Base-by-base conservation (phyloP, 2,888 invertebrate genomes). In the Cryptocephalus primarius region DNA sequence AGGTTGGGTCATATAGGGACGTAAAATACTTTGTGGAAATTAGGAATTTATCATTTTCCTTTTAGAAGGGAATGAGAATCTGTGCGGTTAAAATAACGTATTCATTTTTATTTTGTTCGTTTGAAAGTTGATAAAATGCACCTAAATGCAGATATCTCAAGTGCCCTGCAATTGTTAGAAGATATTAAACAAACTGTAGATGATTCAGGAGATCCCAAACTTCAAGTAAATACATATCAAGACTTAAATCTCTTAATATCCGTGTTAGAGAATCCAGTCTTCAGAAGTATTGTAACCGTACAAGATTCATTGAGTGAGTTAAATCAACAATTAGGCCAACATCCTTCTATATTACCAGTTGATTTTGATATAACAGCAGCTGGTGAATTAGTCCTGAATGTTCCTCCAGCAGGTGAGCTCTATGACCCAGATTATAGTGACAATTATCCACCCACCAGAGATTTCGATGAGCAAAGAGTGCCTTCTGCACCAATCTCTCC, bases 311-410 rank as follows among this genome's bases (percentile, higher is more conserved):
- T 95, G 40, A 82, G 82, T 40, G 88, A 93, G 72, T 73, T 95
- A 46, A 88, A 90, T 54, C 83, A 83, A 32, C 92, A 92, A 71
- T 78, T 92, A 46, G 82, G 82, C 38, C 88, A 90, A 61, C 93
- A 93, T 72, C 93, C 93, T 10, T 92, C 92, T 13, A 90, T 93
- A 65, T 74, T 93, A 52, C 91, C 93, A 39, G 87, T 87, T 43
- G 93, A 94, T 69, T 95, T 95, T 71, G 92, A 94, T 65, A 90
- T 96, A 46, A 87, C 85, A 57, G 80, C 85, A 40, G 82, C 87
- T 55, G 75, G 74, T 4, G 82, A 85, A 59, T 68, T 86, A 48
- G 76, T 83, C 34, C 68, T 85, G 31, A 82, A 78, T 63, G 75
- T 81, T 4, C 79, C 80, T 43, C 75, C 78, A 22, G 72, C 73